These are phyloP conservation scores for Epizoanthus scotinus DNA, from an alignment of 92 coral and sea anemone genomes.

Conservation along the genomic window DNA sequence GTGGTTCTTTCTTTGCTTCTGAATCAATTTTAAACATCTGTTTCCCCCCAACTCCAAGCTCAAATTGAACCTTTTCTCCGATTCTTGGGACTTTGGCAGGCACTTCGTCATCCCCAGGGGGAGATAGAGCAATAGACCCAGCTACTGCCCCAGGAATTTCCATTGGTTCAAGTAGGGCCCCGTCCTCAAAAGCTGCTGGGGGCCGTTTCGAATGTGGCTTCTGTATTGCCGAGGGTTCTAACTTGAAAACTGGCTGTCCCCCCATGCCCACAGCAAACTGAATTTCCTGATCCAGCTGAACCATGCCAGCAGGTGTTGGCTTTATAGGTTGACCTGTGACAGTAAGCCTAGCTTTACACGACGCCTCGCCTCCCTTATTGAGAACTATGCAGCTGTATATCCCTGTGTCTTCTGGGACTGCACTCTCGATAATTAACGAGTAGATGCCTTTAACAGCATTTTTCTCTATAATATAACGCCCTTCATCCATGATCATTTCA, in stretches of 20 bases:
- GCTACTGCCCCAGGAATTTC: conserved; percentile 37
- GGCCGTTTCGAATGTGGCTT: not conserved
- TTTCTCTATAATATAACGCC: conserved; percentile 70
- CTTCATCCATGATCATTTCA: conserved; percentile 58
- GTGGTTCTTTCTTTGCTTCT: conserved; percentile 26
- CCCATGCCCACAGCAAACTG: conserved; percentile 32
- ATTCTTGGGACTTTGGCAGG: conserved; percentile 40
- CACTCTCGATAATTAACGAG: conserved; percentile 62
- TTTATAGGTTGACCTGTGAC: conserved; percentile 49
- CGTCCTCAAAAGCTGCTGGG: not conserved
- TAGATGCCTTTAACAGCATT: conserved; percentile 64
- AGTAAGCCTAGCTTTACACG: conserved; percentile 64
- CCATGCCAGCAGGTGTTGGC: conserved; percentile 40
- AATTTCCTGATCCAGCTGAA: conserved; percentile 32
- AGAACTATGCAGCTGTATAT: conserved; percentile 63
- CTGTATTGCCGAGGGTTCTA: conserved; percentile 1
- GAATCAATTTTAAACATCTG: conserved; percentile 55
- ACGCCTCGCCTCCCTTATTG: conserved; percentile 64
- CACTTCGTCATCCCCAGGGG: conserved; percentile 18
- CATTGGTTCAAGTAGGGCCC: conserved; percentile 19
- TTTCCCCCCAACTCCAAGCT: conserved; percentile 42
- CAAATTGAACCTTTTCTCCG: conserved; percentile 32
- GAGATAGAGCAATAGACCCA: conserved; percentile 6
- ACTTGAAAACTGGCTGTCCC: conserved; percentile 26
- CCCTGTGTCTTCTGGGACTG: conserved; percentile 61